Base-by-base conservation (phyloP, 2,888 invertebrate species). In the Leptarthrus brevirostris region DNA sequence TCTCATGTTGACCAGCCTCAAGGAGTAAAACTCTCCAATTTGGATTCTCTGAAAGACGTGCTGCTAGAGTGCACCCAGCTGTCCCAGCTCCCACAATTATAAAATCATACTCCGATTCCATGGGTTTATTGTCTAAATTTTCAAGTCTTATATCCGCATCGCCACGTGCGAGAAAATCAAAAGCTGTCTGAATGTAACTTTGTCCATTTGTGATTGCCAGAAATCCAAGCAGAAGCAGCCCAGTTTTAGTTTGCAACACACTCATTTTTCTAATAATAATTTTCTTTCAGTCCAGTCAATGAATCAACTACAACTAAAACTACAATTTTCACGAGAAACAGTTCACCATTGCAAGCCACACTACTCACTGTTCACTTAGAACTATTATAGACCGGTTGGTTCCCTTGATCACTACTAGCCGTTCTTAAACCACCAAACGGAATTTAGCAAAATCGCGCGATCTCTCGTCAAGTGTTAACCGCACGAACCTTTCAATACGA, bases 71-170 rank as follows among this genome's bases (percentile, higher is more conserved):
- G 0, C 89, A 86, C 3, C 90, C 90, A 0, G 88, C 88, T 0
- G 89, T 87, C 1, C 90, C 90, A 0, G 88, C 88, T 1, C 90
- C 90, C 0, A 90, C 85, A 20, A 89, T 79, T 34, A 88, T 85
- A 77, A 89, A 89, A 77, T 89, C 89, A 80, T 87, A 89, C 78
- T 74, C 74, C 8, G 18, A 18, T 18, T 56, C 30, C 70, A 76
- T 34, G 1, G 64, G 70, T 14, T 69, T 54, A 36, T 73, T 71
- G 53, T 74, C 74, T 70, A 74, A 72, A 8, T 30, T 16, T 22
- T 76, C 76, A 24, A 74, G 53, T 1, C 26, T 40, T 20, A 76
- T 54, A 22, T 76, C 76, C 4, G 53, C 36, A 49, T 64, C 56
- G 14, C 76, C 76, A 8, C 76, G 71, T 24, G 53, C 58, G 12